Base-by-base conservation (phyloP, 1,140 invertebrate species). In the Antheraea pernyi region DNA sequence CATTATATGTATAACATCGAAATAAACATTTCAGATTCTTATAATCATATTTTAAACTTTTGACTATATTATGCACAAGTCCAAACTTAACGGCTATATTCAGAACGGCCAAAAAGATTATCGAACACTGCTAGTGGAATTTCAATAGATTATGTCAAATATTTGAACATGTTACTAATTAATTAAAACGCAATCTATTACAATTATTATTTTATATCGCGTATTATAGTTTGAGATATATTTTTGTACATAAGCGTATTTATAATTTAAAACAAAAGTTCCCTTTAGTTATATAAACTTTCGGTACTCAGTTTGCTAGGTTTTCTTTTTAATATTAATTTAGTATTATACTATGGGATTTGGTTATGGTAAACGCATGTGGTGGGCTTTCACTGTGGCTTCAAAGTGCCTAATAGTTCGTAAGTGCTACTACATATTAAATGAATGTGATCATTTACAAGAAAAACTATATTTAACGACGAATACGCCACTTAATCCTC, bases 401-500 rank as follows among this genome's bases (percentile, higher is more conserved):
- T 69, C 64, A 75, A 77, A 82, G 79, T 83, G 88, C 87, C 88
- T 83, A 68, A 59, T 87, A 86, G 81, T 73, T 75, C 65, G 16
- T 84, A 85, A 89, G 80, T 79, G 76, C 80, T 80, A 86, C 80
- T 80, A 86, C 80, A 82, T 79, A 70, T 78, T 79, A 77, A 73
- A 72, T 83, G 76, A 86, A 89, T 91, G 88, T 91, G 88, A 91
- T 91, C 81, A 84, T 88, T 84, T 87, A 84, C 75, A 69, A 80
- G 84, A 84, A 76, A 61, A 61, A 53, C 4, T 84, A 78, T 86
- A 81, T 86, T 84, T 81, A 86, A 82, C 82, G 68, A 82, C 70
- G 73, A 80, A 69, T 87, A 79, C 77, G 65, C 46, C 46, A 74
- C 77, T 74, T 69, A 76, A 59, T 73, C 71, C 82, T 82, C 80